Percentiles rank a stretch among this genome's conserved stretches.
These are phyloP conservation scores for Campoplex nolae DNA, from an alignment of 2,888 invertebrate genomes.

Conservation along the genomic window DNA sequence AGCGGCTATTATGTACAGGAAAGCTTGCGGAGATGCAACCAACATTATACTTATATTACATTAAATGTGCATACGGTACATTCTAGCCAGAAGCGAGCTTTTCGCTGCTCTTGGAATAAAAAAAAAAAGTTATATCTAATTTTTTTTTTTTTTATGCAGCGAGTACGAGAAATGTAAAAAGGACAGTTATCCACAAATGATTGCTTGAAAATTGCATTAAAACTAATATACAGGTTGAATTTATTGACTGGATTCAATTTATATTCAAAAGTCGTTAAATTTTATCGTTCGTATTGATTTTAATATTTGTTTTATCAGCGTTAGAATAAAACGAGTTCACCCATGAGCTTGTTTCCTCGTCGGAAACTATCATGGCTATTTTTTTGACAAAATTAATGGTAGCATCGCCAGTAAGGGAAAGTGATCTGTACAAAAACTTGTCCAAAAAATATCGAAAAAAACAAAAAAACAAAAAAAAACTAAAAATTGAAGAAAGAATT, in stretches of 20 bases:
- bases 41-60: background rate
- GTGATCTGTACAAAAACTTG: background rate
- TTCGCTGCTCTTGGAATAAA: background rate
- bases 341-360: background rate
- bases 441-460: too few species aligned
- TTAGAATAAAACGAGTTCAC: too few species aligned
- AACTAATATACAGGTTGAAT: too few species aligned
- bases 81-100: background rate
- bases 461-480: too few species aligned
- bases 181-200: too few species aligned
- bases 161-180: too few species aligned
- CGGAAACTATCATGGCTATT: background rate
- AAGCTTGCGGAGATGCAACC: conserved; percentile 6
- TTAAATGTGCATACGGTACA: background rate
- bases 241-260: too few species aligned
- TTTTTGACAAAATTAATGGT: background rate
- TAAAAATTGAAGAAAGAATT: background rate
- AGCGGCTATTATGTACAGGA: background rate
- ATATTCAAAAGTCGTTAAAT: too few species aligned
- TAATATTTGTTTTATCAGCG: too few species aligned
- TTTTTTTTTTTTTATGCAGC: too few species aligned
- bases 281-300: background rate
- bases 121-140: background rate
- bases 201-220: too few species aligned
- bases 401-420: background rate